These are phyloP conservation scores for Ptiloglossa arizonensis DNA, from an alignment of 1,140 invertebrate genomes.

Conservation along the genomic window DNA sequence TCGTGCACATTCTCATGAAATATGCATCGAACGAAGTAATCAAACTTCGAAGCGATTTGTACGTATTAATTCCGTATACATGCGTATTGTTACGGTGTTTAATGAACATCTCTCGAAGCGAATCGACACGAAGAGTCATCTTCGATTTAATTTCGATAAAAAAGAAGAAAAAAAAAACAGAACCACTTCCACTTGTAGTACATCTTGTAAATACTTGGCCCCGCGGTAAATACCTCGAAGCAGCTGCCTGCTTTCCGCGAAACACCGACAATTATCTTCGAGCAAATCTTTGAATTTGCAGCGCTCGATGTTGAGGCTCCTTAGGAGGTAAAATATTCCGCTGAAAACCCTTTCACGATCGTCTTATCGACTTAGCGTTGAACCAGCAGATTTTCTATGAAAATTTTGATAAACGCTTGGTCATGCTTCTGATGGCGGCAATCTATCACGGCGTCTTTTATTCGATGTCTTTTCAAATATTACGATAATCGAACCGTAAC, in stretches of 20 bases:
- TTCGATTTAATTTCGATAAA: no score
- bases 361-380: constrained; percentile 41
- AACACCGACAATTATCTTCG: constrained; percentile 1
- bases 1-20: no score
- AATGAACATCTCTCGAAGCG: no score
- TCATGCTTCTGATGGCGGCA: constrained; percentile 32
- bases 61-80: no score
- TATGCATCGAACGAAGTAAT: no score
- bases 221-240: neutral
- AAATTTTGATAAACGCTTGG: constrained; percentile 47
- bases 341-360: constrained; percentile 33
- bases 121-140: no score
- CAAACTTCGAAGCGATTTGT: no score
- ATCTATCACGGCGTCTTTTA: constrained; percentile 41
- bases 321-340: constrained; percentile 13
- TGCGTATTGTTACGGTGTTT: no score
- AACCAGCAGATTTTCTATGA: constrained; percentile 45
- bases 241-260: neutral
- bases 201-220: no score
- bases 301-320: neutral
- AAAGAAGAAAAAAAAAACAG: no score
- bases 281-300: constrained; percentile 29
- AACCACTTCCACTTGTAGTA: no score
- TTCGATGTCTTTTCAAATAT: constrained; percentile 35
- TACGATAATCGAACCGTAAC: no score